Base-by-base conservation (phyloP, 2,113 vertebrate genomes). In the Chamaea fasciata region DNA sequence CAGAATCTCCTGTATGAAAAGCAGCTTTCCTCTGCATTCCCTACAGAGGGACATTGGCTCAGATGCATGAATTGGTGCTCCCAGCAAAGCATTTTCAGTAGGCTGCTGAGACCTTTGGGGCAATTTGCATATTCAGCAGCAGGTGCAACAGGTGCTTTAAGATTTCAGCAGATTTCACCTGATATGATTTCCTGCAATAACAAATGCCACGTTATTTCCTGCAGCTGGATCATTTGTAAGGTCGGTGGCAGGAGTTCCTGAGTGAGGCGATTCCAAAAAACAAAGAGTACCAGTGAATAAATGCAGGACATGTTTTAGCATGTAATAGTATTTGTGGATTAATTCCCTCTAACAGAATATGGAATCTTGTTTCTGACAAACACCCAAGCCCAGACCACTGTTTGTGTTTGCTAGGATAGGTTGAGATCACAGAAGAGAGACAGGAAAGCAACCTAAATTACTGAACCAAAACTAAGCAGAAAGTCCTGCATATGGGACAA, bases 1-100 rank as follows among this genome's bases (percentile, higher is more conserved):
- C 95, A 99, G 96, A 64, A 99, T 98, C 65, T 99, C 98, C 94
- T 99, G 98, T 8, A 98, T 97, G 83, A 99, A 89, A 53, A 99
- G 76, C 53, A 99, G 96, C 68, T 98, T 99, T 64, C 88, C 92
- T 89, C 98, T 98, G 98, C 99, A 99, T 15, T 98, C 98, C 49
- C 99, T 98, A 47, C 9, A 75, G 93, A 97, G 82, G 31, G 49
- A 30, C 33, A 83, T 47, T 3, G 35, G 44, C 65, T 71, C 70
- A 53, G 68, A 53, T 18, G 9, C 31, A 69, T 28, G n/a, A 50
- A 44, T 10, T 56, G 50, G n/a, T 53, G 13, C 47, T 71, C 37
- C 23, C 49, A 70, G 33, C 13, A 62, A 31, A 88, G 64, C 30
- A 64, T 64, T 85, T 79, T 15, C 65, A 63, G 30, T 3, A 60